These are phyloP conservation scores for Zenarchopterus dispar DNA, from an alignment of 2,797 vertebrate genomes.

Conservation along the genomic window DNA sequence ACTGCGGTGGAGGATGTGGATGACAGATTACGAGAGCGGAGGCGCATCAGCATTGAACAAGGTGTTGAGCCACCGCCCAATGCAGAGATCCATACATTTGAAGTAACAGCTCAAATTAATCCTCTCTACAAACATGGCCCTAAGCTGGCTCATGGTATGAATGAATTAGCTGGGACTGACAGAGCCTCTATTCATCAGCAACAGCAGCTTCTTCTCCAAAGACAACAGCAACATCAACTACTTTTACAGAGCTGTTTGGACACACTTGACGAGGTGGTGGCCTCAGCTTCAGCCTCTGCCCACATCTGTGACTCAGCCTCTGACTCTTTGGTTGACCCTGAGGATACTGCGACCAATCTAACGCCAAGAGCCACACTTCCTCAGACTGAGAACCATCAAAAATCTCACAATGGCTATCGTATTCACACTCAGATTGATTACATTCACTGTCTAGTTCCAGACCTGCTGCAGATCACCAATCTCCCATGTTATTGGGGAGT, in stretches of 20 bases:
- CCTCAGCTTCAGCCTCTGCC: conserved; percentile 57
- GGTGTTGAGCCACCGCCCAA: conserved; percentile 87
- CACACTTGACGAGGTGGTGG: conserved; percentile 84
- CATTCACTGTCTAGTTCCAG: conserved; percentile 88
- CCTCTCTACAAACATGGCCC: conserved; percentile 86
- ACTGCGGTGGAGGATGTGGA: conserved; percentile 84
- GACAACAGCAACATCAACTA: conserved; percentile 81
- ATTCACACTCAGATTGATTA: conserved; percentile 87
- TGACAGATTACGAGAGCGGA: conserved; percentile 82
- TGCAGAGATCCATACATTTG: conserved; percentile 87
- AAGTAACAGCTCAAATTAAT: conserved; percentile 86
- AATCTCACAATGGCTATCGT: conserved; percentile 73
- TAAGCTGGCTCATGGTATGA: conserved; percentile 86
- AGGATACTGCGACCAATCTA: conserved; percentile 43
- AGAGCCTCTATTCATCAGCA: conserved; percentile 70
- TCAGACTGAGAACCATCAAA: conserved; percentile 52
- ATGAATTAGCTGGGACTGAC: conserved; percentile 78
- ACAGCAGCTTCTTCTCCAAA: conserved; percentile 74
- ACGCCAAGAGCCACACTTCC: conserved; percentile 37
- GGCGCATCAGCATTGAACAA: conserved; percentile 87
- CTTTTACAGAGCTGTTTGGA: conserved; percentile 84
- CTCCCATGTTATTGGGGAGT: conserved; percentile 89
- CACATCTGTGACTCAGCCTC: conserved; percentile 37
- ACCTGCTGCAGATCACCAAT: conserved; percentile 85
- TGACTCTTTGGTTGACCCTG: conserved; percentile 60